Evolutionary conservation across 2,113 vertebrate genomes (phyloP).

Genomic region (Atherinomorus stipes): DNA sequence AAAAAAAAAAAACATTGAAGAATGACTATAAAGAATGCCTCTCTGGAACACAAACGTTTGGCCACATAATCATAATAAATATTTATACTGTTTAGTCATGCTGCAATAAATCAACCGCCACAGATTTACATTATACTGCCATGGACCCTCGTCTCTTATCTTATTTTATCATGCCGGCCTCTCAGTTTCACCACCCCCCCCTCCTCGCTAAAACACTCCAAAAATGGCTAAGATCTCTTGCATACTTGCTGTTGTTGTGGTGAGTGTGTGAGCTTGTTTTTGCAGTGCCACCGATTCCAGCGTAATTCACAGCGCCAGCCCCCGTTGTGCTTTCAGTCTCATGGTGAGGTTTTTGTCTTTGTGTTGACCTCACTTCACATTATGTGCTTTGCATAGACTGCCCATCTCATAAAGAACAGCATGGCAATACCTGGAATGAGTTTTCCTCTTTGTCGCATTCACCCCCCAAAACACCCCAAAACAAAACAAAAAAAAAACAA

Average conservation of each 20-base stretch:
- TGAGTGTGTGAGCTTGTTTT: conserved; percentile 39
- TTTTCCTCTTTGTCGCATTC: conserved; percentile 53
- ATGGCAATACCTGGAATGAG: conserved; percentile 73
- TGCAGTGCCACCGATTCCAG: conserved; percentile 60
- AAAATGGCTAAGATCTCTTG: conserved; percentile 66
- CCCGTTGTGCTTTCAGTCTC: conserved; percentile 68
- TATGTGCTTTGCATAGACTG: conserved; percentile 82
- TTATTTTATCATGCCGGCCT: neutral
- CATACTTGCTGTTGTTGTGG: conserved; percentile 62
- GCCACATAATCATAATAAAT: conserved; percentile 30
- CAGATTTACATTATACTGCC: conserved; percentile 16
- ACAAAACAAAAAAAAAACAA: neutral
- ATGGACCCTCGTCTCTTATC: conserved; percentile 5
- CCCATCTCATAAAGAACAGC: conserved; percentile 63
- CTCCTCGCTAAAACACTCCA: conserved; percentile 7
- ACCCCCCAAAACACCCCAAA: neutral
- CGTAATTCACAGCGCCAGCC: conserved; percentile 63
- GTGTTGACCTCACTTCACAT: conserved; percentile 71
- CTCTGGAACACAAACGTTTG: conserved; percentile 35
- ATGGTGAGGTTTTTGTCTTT: conserved; percentile 57
- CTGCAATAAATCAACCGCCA: conserved; percentile 10
- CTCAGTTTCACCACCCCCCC: neutral
- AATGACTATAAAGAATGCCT: conserved; percentile 23
- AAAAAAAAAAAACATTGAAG: conserved; percentile 14
- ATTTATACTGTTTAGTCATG: conserved; percentile 17